A percentile compares a stretch with the other conserved stretches of the same genome.
phyloP scores from a whole-genome alignment of 2,797 vertebrate species.

The Varecia variegata region DNA sequence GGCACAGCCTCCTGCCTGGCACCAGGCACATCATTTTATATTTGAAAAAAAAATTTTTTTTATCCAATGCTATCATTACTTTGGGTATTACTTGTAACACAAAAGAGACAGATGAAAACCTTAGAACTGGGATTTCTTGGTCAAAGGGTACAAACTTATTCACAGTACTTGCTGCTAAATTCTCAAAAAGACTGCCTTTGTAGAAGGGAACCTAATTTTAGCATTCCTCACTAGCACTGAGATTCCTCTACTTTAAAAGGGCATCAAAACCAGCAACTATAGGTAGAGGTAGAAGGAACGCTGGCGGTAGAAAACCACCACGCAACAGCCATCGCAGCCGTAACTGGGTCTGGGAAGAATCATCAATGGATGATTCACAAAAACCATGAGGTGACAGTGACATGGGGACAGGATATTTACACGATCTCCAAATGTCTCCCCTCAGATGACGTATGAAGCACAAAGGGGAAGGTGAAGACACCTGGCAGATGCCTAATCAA shows the following conservation, averaged over 20 bases:
- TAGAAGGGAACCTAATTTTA: neutral
- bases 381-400: neutral
- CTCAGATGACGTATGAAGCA: neutral
- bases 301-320: neutral
- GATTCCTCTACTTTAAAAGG: neutral
- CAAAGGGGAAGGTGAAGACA: neutral
- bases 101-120: neutral
- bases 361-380: neutral
- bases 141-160: neutral
- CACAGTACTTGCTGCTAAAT: neutral
- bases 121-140: neutral
- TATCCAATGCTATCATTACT: neutral
- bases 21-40: too few species aligned
- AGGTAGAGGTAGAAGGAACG: neutral
- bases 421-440: neutral
- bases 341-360: neutral
- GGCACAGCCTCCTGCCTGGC: neutral
- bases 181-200: neutral
- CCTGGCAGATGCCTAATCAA: neutral
- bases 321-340: rapidly evolving
- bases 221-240: neutral
- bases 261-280: neutral
- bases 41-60: neutral
- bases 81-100: neutral
- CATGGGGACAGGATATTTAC: neutral